A percentile compares a stretch with the other conserved stretches of the same genome.
Conservation (phyloP, 2,113 vertebrate species). For the Arizona elegans region DNA sequence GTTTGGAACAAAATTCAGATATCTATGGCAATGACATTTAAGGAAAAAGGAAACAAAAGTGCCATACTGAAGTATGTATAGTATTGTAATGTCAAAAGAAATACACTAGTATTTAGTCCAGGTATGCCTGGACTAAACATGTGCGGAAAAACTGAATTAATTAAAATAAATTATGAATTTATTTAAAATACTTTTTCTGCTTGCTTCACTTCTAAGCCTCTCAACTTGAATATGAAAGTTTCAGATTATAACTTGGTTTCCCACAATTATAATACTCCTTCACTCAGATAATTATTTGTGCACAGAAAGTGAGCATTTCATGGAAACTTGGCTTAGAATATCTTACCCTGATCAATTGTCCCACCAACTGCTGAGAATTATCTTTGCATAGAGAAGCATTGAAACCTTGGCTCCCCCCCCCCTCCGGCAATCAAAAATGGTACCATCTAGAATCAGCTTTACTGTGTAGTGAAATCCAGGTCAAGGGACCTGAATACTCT, state of each 20-base stretch:
- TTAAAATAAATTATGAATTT: constrained; percentile 12
- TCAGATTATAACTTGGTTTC: not conserved
- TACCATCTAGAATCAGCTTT: not conserved
- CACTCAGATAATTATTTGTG: not conserved
- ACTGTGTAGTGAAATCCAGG: not conserved
- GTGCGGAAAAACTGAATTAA: constrained; percentile 4
- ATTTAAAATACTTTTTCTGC: constrained; percentile 20
- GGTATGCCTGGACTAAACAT: not conserved
- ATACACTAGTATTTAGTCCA: not conserved
- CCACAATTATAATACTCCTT: not conserved
- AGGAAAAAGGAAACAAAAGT: no score
- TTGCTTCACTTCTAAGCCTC: not conserved
- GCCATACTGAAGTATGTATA: not conserved
- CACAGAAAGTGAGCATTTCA: not conserved
- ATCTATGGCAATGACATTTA: not conserved
- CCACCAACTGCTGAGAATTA: not conserved
- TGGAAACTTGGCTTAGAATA: not conserved
- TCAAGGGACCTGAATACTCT: not conserved
- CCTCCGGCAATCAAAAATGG: not conserved
- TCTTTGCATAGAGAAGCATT: not conserved
- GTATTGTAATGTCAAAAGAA: not conserved
- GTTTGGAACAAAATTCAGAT: constrained; percentile 19
- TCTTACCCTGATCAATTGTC: not conserved
- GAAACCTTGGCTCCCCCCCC: not conserved
- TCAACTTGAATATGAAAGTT: not conserved